Evolutionary conservation across 2,888 invertebrate genomes (phyloP), one percentile per base, ranked within the genome.

Genomic region (Cistogaster globosa): DNA sequence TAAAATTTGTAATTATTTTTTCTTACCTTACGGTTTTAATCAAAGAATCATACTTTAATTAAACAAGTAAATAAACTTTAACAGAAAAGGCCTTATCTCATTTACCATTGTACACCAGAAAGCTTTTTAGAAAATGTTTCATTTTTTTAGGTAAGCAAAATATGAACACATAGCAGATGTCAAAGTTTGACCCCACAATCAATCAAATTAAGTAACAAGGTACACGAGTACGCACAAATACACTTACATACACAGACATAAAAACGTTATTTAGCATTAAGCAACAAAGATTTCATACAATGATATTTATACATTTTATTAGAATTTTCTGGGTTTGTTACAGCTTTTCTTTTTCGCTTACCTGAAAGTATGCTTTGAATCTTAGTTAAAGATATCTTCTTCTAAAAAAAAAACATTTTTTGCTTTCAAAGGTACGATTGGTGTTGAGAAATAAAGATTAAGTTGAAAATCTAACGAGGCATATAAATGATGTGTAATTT

Each of bases 401-500:
- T 12, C 16, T 42, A 48, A 45, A 58, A 79, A 68, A 60, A 53
- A 22, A 68, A 26, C 9, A 7, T 11, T 58, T 32, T 11, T 22
- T 32, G 0, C 16, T 60, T 60, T 38, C n/a, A 38, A 48, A 22
- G 6, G 11, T 14, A 9, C 0, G 45, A 12, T 12, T 36, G 3
- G 38, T 38, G 42, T 32, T 68, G 38, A 38, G 32, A 62, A 48
- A 67, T 62, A 32, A 16, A 60, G 48, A 32, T 9, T 83, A 42
- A 74, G 51, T 9, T 53, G 11, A 53, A 53, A 20, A 87, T 78
- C 84, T 80, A 86, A 87, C 83, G 83, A 85, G 86, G 86, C 87
- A 84, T 87, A 87, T 87, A 88, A 88, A 87, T 87, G 86, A 88
- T 86, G 86, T 69, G 82, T 82, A 77, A 68, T 77, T 84, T 81